Conservation (phyloP, 2,797 vertebrate species). For the Sibirionetta formosa region DNA sequence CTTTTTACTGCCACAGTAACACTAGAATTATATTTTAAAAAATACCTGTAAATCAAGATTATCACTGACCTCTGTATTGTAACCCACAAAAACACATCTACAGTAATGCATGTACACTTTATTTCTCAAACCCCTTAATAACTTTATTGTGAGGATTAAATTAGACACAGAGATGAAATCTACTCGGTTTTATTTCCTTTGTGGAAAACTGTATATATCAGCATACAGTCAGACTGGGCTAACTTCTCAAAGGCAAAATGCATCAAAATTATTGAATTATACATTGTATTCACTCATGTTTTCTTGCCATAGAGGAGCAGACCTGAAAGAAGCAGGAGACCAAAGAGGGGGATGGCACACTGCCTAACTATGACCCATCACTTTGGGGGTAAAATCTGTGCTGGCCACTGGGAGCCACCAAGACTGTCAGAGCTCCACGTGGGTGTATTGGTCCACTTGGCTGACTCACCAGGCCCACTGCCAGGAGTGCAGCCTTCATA, state of each 20-base stretch:
- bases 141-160: no score
- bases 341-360: accelerated
- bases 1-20: background rate
- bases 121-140: background rate
- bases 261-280: background rate
- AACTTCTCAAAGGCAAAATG: background rate
- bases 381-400: accelerated
- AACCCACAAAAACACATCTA: background rate
- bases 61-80: background rate
- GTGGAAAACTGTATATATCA: background rate
- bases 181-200: background rate
- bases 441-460: accelerated
- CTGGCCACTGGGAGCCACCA: background rate
- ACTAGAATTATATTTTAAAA: background rate
- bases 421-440: background rate
- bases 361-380: background rate
- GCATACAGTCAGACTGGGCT: background rate
- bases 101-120: background rate
- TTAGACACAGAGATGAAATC: background rate
- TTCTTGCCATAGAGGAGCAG: background rate
- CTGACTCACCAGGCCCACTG: background rate
- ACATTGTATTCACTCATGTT: background rate
- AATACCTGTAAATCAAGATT: background rate
- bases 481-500: background rate
- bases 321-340: background rate